Conservation (phyloP, 2,888 invertebrate species). For the Epicampocera succincta region DNA sequence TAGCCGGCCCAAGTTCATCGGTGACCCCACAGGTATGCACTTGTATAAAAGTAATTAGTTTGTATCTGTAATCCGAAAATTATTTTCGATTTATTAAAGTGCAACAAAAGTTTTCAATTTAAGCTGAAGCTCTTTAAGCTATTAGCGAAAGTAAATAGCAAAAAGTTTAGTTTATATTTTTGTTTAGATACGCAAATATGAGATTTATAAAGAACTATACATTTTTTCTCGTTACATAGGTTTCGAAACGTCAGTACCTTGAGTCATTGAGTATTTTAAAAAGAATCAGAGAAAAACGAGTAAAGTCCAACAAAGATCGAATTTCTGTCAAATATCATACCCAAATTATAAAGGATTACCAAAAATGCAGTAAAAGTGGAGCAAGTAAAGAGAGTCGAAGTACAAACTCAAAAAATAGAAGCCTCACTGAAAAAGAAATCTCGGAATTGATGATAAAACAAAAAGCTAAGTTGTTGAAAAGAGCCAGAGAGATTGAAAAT, state of each 20-base stretch:
- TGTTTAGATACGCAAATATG: too few species aligned
- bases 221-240: constrained; percentile 20
- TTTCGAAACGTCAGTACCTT: constrained; percentile 29
- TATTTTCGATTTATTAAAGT: too few species aligned
- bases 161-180: too few species aligned
- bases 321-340: constrained; percentile 36
- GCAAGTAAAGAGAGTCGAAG: too few species aligned
- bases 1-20: constrained; percentile 20
- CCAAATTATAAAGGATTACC: constrained; percentile 44
- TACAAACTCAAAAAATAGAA: neutral
- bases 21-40: constrained; percentile 23
- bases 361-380: neutral
- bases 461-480: constrained; percentile 17
- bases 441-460: constrained; percentile 9
- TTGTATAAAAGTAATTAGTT: neutral
- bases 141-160: too few species aligned
- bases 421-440: neutral
- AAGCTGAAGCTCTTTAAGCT: too few species aligned
- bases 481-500: neutral
- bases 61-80: too few species aligned
- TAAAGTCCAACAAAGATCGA: neutral
- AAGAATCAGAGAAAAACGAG: constrained; percentile 11
- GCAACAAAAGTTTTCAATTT: too few species aligned
- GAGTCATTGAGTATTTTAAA: constrained; percentile 38
- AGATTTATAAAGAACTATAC: too few species aligned